Percentiles rank a stretch among this genome's conserved stretches.
Evolutionary conservation across 2,888 invertebrate species (phyloP).

Genomic region (Metallyticus violacea): DNA sequence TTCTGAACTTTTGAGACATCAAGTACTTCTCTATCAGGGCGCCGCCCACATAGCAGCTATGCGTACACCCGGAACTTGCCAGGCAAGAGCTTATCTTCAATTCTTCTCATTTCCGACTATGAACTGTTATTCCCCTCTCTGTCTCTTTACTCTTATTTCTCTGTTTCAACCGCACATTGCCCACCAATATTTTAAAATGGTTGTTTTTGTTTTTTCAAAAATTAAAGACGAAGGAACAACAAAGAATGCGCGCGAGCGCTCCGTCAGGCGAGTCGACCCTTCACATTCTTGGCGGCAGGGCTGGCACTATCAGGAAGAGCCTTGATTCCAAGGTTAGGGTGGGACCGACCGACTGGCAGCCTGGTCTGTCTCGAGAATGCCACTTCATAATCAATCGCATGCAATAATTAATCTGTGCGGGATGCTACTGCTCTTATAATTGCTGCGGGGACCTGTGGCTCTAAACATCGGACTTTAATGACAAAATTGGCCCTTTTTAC

Average conservation of each 20-base stretch:
- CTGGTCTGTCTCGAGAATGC: background rate
- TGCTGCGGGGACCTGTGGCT: background rate
- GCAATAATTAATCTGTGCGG: background rate
- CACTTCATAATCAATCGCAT: no score
- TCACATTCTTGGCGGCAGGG: slow-evolving; percentile 27
- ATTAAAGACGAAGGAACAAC: background rate
- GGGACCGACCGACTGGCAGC: slow-evolving; percentile 19
- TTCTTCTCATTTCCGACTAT: background rate
- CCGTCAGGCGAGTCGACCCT: slow-evolving; percentile 4
- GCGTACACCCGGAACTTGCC: background rate
- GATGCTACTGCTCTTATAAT: background rate
- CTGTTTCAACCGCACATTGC: no score
- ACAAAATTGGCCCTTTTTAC: no score
- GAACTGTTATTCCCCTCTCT: no score
- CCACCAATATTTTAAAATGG: no score
- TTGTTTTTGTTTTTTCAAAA: no score
- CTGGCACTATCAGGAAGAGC: slow-evolving; percentile 29
- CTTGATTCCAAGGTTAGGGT: slow-evolving; percentile 32
- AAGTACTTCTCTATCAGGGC: no score
- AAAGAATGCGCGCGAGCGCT: background rate
- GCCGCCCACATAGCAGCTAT: no score
- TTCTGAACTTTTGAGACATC: no score
- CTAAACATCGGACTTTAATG: no score
- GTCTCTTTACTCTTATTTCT: background rate
- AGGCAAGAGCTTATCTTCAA: background rate